Evolutionary conservation across 2,797 vertebrate genomes (phyloP).

Genomic region (Crenuchus spilurus): DNA sequence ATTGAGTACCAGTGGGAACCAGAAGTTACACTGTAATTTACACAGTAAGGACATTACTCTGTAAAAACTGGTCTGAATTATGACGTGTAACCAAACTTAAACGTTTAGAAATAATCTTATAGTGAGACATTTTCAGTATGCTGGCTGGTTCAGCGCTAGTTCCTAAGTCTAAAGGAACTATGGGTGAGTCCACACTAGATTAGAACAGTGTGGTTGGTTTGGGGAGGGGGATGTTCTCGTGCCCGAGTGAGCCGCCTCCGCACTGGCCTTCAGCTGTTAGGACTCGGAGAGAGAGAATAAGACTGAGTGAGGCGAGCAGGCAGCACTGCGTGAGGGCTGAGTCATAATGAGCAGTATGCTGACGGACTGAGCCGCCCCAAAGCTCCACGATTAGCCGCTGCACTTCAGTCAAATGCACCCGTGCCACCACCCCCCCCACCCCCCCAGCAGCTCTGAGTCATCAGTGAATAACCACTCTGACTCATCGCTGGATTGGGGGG

Average conservation of each 20-base stretch:
- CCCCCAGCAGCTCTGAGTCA: slow-evolving; percentile 50
- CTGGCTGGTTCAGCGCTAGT: too few species aligned
- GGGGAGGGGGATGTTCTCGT: slow-evolving; percentile 13
- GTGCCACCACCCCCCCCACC: background rate
- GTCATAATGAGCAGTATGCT: slow-evolving; percentile 58
- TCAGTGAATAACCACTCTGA: slow-evolving; percentile 46
- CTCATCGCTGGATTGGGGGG: slow-evolving; percentile 32
- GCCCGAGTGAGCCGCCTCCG: slow-evolving; percentile 43
- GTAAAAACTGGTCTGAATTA: too few species aligned
- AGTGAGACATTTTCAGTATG: too few species aligned
- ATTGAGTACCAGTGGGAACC: too few species aligned
- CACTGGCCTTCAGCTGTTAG: slow-evolving; percentile 52
- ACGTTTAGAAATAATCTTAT: too few species aligned
- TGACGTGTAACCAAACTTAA: too few species aligned
- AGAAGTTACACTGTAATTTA: too few species aligned
- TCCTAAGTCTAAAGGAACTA: background rate
- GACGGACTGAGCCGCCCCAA: slow-evolving; percentile 49
- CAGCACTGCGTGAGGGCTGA: slow-evolving; percentile 42
- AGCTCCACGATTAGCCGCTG: slow-evolving; percentile 48
- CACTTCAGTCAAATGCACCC: slow-evolving; percentile 37
- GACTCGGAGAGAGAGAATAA: background rate
- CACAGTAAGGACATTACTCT: too few species aligned
- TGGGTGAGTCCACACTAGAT: background rate
- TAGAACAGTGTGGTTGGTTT: background rate
- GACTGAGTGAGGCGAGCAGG: background rate